Evolutionary conservation across 2,888 invertebrate genomes (phyloP).

Genomic region (Ormyrus pomaceus): DNA sequence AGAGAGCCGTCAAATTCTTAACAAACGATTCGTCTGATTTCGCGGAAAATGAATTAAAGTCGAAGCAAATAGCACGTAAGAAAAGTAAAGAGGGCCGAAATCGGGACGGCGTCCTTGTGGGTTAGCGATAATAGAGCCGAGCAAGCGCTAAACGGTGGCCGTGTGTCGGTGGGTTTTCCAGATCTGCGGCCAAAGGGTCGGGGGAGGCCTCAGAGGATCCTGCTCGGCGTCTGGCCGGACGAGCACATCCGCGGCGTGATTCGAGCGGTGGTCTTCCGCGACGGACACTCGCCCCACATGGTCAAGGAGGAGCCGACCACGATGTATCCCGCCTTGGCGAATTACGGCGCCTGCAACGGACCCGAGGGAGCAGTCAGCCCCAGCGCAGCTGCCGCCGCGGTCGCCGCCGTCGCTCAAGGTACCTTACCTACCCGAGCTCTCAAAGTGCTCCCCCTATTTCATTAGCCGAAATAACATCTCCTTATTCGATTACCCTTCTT

Average conservation of each 20-base stretch:
- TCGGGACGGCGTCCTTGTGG: neutral
- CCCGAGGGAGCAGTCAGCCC: conserved; percentile 81
- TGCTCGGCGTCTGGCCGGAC: conserved; percentile 95
- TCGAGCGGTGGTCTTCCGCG: conserved; percentile 93
- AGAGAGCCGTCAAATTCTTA: no score
- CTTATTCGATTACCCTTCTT: conserved; percentile 13
- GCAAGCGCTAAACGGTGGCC: neutral
- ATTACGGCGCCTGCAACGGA: conserved; percentile 77
- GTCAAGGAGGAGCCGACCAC: conserved; percentile 73
- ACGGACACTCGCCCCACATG: conserved; percentile 81
- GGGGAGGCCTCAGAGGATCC: conserved; percentile 92
- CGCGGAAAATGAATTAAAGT: no score
- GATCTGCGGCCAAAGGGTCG: conserved; percentile 94
- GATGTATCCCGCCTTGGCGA: conserved; percentile 73
- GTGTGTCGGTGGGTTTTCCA: conserved; percentile 68
- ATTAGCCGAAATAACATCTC: neutral
- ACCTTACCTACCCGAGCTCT: conserved; percentile 1
- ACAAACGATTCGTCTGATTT: no score
- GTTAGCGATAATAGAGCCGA: neutral
- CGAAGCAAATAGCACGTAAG: neutral
- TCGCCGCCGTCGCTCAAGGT: conserved; percentile 90
- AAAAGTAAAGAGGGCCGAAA: neutral
- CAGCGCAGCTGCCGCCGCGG: conserved; percentile 89
- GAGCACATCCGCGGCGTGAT: conserved; percentile 95
- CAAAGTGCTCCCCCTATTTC: neutral